These are phyloP conservation scores for Dascillus cervinus DNA, from an alignment of 2,888 invertebrate species.

Conservation along the genomic window DNA sequence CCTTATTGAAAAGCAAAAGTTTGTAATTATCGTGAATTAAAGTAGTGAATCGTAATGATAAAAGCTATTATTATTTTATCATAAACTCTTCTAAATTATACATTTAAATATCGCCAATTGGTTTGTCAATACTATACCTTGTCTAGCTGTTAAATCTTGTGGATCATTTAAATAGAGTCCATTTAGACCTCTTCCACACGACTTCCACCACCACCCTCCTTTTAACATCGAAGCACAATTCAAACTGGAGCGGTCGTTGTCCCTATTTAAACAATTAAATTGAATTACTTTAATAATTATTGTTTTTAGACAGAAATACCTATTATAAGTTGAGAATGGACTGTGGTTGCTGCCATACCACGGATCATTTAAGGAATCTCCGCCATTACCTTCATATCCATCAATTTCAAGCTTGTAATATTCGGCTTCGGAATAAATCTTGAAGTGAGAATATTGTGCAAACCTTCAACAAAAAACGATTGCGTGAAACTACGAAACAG, in stretches of 20 bases:
- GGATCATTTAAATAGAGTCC: conserved; percentile 85
- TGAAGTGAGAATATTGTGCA: conserved; percentile 86
- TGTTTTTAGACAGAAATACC: conserved; percentile 47
- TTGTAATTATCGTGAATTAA: too few species aligned
- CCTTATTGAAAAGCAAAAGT: too few species aligned
- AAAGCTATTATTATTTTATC: not conserved
- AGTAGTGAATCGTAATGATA: not conserved
- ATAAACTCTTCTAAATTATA: not conserved
- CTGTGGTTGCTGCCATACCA: conserved; percentile 93
- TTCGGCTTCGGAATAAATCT: conserved; percentile 85
- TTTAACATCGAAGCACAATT: conserved; percentile 91
- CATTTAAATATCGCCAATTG: conserved; percentile 4
- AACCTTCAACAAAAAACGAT: conserved; percentile 59
- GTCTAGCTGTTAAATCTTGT: conserved; percentile 81
- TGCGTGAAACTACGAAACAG: too few species aligned
- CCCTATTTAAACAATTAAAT: conserved; percentile 48
- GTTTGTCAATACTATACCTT: too few species aligned
- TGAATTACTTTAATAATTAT: too few species aligned
- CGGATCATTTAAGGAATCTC: conserved; percentile 86
- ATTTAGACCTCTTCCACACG: conserved; percentile 83
- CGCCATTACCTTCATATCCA: conserved; percentile 85
- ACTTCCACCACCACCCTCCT: conserved; percentile 96
- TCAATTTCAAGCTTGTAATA: conserved; percentile 89
- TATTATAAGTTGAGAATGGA: conserved; percentile 88
- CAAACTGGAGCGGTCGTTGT: conserved; percentile 82